phyloP scores from a whole-genome alignment of 2,797 vertebrate species.

The Gymnocypris eckloni region DNA sequence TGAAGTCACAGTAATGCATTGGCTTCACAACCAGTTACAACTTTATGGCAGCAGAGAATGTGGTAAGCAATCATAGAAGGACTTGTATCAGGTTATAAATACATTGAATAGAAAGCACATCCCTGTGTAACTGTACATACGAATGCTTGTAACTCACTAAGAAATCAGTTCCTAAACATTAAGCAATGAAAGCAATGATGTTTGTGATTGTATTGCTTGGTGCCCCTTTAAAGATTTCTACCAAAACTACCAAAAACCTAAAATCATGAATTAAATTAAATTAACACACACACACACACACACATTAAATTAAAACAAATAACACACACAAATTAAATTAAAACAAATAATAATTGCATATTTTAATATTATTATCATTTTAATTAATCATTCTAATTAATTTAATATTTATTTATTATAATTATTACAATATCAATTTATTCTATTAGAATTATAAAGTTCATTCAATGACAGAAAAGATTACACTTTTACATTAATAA shows the following conservation, averaged over 20 bases:
- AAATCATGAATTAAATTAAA: background rate
- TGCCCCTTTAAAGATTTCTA: background rate
- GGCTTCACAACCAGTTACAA: conserved; percentile 34
- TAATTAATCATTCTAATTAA: background rate
- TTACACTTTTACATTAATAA: background rate
- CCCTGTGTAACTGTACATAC: background rate
- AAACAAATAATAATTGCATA: background rate
- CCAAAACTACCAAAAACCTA: background rate
- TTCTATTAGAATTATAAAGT: background rate
- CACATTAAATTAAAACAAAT: background rate
- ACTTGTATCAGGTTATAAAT: background rate
- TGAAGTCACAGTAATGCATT: conserved; percentile 35
- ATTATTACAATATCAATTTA: background rate
- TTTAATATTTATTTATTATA: background rate
- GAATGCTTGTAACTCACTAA: background rate
- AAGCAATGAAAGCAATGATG: background rate
- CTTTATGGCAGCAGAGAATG: conserved; percentile 21
- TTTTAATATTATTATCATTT: background rate
- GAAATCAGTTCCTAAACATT: background rate
- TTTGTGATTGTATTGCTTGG: background rate
- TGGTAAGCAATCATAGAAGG: conserved; percentile 16
- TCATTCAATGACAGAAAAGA: background rate
- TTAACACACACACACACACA: no score
- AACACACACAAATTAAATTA: background rate
- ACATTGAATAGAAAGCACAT: background rate